A percentile compares a stretch with the other conserved stretches of the same genome.
These are phyloP conservation scores for Eledona agricola DNA, from an alignment of 2,888 invertebrate species.

Conservation along the genomic window DNA sequence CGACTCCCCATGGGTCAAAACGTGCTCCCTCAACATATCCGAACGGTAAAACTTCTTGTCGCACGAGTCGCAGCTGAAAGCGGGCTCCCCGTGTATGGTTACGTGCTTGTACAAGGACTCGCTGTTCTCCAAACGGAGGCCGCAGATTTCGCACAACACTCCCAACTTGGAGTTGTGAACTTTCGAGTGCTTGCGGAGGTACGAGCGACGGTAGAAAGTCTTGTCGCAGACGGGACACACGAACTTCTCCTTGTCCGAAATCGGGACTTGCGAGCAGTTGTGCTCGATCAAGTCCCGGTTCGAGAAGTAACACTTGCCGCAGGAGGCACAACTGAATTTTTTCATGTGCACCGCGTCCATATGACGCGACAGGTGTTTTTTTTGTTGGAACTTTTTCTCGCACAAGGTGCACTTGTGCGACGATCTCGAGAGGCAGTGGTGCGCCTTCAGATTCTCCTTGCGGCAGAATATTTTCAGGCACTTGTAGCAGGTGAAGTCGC, in stretches of 20 bases:
- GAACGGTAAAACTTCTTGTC: slow-evolving; percentile 45
- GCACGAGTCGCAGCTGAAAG: slow-evolving; percentile 44
- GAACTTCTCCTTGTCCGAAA: slow-evolving; percentile 44
- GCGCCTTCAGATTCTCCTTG: slow-evolving; percentile 59
- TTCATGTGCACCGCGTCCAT: slow-evolving; percentile 53
- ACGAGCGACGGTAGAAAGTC: slow-evolving; percentile 46
- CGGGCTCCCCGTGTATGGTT: slow-evolving; percentile 53
- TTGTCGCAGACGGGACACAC: slow-evolving; percentile 52
- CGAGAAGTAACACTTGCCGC: slow-evolving; percentile 48
- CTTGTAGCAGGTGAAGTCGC: slow-evolving; percentile 62
- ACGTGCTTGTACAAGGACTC: slow-evolving; percentile 57
- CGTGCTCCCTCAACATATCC: slow-evolving; percentile 42
- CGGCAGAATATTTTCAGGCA: slow-evolving; percentile 63
- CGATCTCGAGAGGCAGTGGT: slow-evolving; percentile 53
- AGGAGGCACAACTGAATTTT: slow-evolving; percentile 49
- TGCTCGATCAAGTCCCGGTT: slow-evolving; percentile 49
- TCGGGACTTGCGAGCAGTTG: slow-evolving; percentile 45
- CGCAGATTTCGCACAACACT: slow-evolving; percentile 47
- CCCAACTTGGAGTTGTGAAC: slow-evolving; percentile 39
- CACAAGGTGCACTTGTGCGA: slow-evolving; percentile 47
- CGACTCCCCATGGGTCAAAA: slow-evolving; percentile 30
- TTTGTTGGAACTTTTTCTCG: slow-evolving; percentile 59
- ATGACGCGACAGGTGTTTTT: slow-evolving; percentile 64
- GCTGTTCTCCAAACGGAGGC: slow-evolving; percentile 42
- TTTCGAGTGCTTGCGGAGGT: slow-evolving; percentile 51